Evolutionary conservation across 2,888 invertebrate genomes (phyloP), one percentile per base, ranked within the genome.

Genomic region (Trimorus sp.): DNA sequence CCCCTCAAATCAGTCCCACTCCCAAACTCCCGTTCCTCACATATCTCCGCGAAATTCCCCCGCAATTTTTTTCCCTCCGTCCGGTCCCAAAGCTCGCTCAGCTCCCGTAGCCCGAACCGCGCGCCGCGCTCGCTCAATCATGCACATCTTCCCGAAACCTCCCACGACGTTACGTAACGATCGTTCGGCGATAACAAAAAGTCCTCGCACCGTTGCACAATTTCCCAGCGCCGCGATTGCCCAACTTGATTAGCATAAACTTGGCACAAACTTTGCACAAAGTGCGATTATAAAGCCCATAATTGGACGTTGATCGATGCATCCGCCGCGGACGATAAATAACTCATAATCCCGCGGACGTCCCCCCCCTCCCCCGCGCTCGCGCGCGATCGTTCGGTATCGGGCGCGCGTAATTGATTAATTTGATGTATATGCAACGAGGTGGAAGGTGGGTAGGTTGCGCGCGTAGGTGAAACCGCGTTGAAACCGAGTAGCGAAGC

Each of bases 361-460:
- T 26, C 26, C 26, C 26, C 4, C 26, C 26, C 26, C 26, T 26
- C 26, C 26, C 26, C 26, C 26, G 26, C 26, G 1, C 26, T 4
- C 26, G 2, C 26, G 26, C 26, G 26, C 26, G 51, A 76, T 62
- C 45, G 48, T 69, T 76, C 53, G 8, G 45, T 69, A 77, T 62
- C 54, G 60, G 60, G 51, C 26, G 14, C 54, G 37, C 54, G 45
- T 73, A 73, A 78, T 79, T 79, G 79, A 79, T 79, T 73, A 79
- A 73, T 73, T 78, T 68, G 68, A 68, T 65, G 73, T 68, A 66
- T 71, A 71, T 66, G 60, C 54, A 79, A 79, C 62, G 62, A 79
- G 56, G 48, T 68, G 68, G 73, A 66, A 71, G 68, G 73, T 79
- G 59, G 68, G 73, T 79, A 66, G 80, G 69, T 15, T 49, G 74